Base-by-base conservation (phyloP, 2,888 invertebrate species). In the Leptura quadrifasciata region DNA sequence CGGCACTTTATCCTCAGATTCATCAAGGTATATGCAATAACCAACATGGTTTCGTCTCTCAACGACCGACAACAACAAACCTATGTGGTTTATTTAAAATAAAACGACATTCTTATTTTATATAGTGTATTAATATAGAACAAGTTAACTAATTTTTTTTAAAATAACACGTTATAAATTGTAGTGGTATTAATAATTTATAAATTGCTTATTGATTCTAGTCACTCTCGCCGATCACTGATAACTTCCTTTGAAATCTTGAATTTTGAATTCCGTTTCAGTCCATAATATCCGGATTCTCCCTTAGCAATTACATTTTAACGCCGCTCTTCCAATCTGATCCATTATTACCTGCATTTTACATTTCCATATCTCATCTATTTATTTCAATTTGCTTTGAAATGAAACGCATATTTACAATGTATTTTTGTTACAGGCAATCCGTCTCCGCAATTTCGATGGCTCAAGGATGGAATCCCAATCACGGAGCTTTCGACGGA, bases 391-490 rank as follows among this genome's bases (percentile, higher is more conserved):
- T n/a, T 54, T 54, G 18, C 3, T 6, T 12, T 57, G 10, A 55
- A 57, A 20, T 57, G 10, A 20, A 18, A 57, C 2, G 15, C 18
- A 15, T 8, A 57, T 9, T 10, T 57, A 20, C 1, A 57, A 52
- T 52, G 58, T 69, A 57, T 71, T 72, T 72, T 78, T 72, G 55
- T 91, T 91, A 5, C 91, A 96, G 97, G 97, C 84, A 94, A 94
- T 88, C 98, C 98, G n/a, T 94, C 95, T 86, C 97, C 97, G 52
- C 94, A 94, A 89, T 98, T 97, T 90, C 93, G 94, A 87, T 98
- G 98, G 98, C 91, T 96, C 80, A 97, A 96, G 90, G 95, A 98
- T 89, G 96, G 95, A 57, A 88, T 91, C 75, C 94, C 95, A 70
- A 91, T 97, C 79, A 92, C 92, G 54, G 96, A 97, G 87, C 95